Conservation (phyloP, 2,113 vertebrate genomes). For the Ursus arctos region DNA sequence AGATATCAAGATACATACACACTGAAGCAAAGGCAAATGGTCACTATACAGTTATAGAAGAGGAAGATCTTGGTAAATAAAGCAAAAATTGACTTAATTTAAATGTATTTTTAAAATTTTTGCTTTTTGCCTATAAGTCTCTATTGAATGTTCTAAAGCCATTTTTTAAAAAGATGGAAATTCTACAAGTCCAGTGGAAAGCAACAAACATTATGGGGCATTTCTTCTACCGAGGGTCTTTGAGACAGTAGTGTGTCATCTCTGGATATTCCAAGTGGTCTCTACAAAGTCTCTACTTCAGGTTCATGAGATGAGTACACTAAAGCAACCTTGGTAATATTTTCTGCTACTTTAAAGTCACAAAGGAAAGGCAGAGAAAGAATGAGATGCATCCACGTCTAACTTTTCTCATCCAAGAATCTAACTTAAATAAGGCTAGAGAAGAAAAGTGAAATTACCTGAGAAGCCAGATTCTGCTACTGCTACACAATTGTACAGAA, state of each 20-base stretch:
- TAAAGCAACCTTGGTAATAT: neutral
- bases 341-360: neutral
- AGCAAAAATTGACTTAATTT: neutral
- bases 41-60: neutral
- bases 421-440: slow-evolving; percentile 11
- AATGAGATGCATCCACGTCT: neutral
- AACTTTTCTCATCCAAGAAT: slow-evolving; percentile 37
- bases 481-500: neutral
- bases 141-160: neutral
- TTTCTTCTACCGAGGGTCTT: neutral
- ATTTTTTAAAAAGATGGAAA: neutral
- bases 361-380: neutral
- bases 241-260: neutral
- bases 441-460: neutral
- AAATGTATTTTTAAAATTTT: slow-evolving; percentile 29
- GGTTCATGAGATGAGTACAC: neutral
- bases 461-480: neutral
- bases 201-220: neutral
- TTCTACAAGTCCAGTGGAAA: slow-evolving; percentile 41
- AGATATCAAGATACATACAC: neutral
- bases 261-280: neutral
- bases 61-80: slow-evolving; percentile 41
- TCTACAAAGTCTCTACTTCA: neutral
- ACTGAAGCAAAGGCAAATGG: neutral
- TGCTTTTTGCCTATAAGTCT: slow-evolving; percentile 40